phyloP scores from a whole-genome alignment of 2,797 vertebrate species.

The Thalassophryne amazonica region DNA sequence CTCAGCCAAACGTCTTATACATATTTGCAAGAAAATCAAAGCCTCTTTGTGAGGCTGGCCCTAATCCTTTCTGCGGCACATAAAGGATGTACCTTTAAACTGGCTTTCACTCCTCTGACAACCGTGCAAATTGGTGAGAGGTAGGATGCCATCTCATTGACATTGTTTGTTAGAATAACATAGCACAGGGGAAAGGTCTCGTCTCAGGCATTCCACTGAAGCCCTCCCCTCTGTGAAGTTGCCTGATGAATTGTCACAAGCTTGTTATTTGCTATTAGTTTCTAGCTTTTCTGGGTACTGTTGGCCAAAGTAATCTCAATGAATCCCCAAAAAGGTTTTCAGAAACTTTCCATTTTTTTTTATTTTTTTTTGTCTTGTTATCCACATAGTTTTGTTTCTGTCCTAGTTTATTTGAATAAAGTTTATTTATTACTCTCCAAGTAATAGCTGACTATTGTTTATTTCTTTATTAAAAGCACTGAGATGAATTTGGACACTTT shows the following conservation, averaged over 20 bases:
- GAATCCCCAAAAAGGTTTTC: slow-evolving; percentile 56
- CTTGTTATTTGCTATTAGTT: slow-evolving; percentile 82
- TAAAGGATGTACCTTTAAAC: slow-evolving; percentile 88
- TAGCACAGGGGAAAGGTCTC: slow-evolving; percentile 76
- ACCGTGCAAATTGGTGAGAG: slow-evolving; percentile 85
- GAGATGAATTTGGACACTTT: too few species aligned
- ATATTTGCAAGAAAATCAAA: slow-evolving; percentile 84
- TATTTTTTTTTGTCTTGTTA: slow-evolving; percentile 6
- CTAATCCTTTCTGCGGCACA: slow-evolving; percentile 83
- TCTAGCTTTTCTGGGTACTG: slow-evolving; percentile 73
- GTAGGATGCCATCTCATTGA: slow-evolving; percentile 84
- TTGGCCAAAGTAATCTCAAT: slow-evolving; percentile 73
- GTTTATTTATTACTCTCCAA: slow-evolving; percentile 8
- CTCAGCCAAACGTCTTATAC: slow-evolving; percentile 78
- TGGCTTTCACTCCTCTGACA: slow-evolving; percentile 83
- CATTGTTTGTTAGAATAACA: slow-evolving; percentile 85
- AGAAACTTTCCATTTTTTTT: slow-evolving; percentile 36
- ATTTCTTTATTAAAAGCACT: too few species aligned
- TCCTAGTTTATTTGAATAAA: slow-evolving; percentile 62
- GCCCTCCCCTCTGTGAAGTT: slow-evolving; percentile 74
- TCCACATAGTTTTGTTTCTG: slow-evolving; percentile 39
- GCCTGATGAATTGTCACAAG: slow-evolving; percentile 81
- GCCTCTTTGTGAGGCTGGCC: slow-evolving; percentile 80
- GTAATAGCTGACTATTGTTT: too few species aligned
- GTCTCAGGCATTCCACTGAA: slow-evolving; percentile 73